phyloP scores from a whole-genome alignment of 2,888 invertebrate species.

The Cryptus armator region DNA sequence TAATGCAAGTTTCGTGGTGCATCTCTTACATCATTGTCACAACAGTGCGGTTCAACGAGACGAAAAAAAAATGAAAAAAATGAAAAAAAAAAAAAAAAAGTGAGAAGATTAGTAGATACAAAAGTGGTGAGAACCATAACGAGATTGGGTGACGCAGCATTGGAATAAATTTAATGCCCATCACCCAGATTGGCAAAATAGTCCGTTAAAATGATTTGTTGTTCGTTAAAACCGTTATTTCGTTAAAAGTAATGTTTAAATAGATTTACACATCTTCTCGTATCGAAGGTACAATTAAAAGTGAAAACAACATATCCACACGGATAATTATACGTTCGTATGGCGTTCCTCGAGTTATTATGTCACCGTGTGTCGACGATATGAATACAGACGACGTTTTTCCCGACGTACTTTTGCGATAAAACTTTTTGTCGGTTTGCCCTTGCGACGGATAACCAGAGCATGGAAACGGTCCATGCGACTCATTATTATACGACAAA shows the following conservation, averaged over 20 bases:
- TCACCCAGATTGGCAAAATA: background rate
- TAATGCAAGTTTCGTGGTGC: constrained; percentile 4
- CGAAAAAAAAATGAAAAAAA: background rate
- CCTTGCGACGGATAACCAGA: constrained; percentile 10
- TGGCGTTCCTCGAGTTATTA: background rate
- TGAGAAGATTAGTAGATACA: background rate
- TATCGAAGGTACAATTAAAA: constrained; percentile 11
- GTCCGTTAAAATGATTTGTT: background rate
- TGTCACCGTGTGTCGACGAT: background rate
- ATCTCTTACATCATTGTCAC: background rate
- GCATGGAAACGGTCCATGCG: background rate
- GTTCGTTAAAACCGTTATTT: background rate
- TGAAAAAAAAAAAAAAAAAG: background rate
- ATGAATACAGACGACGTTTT: background rate
- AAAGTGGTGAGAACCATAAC: background rate
- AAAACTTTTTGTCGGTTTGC: background rate
- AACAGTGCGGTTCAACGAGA: background rate
- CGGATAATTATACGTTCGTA: constrained; percentile 1
- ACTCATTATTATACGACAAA: background rate
- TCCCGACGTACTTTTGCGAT: background rate
- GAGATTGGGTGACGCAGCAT: constrained; percentile 8
- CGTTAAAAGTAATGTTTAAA: constrained; percentile 11
- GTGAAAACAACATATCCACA: background rate
- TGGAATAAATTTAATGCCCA: background rate
- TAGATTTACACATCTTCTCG: background rate